Evolutionary conservation across 1,140 invertebrate genomes (phyloP).

Genomic region (Rhopalosiphum padi): DNA sequence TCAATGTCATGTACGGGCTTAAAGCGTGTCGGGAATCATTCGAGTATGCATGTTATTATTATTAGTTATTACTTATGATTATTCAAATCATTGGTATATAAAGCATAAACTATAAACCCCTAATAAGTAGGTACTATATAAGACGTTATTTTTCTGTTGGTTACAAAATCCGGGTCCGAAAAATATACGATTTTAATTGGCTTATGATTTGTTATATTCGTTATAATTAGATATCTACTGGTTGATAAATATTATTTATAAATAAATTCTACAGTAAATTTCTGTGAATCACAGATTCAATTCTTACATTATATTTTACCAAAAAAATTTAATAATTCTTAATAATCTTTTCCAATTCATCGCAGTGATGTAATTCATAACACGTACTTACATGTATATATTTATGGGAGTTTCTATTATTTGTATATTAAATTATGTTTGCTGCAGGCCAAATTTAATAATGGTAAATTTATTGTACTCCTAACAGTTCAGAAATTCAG

Average conservation of each 20-base stretch:
- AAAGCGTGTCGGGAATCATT: neutral
- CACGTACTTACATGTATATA: neutral
- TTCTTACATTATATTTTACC: too few relatives aligned
- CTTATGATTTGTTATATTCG: too few relatives aligned
- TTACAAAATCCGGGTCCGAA: too few relatives aligned
- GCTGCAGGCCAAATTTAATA: neutral
- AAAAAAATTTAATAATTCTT: too few relatives aligned
- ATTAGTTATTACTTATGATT: neutral
- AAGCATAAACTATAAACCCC: too few relatives aligned
- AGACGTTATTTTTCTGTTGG: neutral
- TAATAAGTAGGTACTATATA: too few relatives aligned
- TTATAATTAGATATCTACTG: too few relatives aligned
- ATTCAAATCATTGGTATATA: too few relatives aligned
- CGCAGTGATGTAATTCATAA: neutral
- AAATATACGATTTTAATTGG: too few relatives aligned
- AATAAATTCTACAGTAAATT: too few relatives aligned
- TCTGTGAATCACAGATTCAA: too few relatives aligned
- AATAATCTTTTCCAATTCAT: neutral
- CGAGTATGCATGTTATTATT: neutral
- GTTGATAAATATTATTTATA: too few relatives aligned
- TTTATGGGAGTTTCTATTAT: neutral
- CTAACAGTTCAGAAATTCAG: neutral
- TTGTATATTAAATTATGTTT: neutral
- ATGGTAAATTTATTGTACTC: neutral
- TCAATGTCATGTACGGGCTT: slow-evolving; percentile 2